Evolutionary conservation across 2,113 vertebrate genomes (phyloP).

Genomic region (Rana temporaria): DNA sequence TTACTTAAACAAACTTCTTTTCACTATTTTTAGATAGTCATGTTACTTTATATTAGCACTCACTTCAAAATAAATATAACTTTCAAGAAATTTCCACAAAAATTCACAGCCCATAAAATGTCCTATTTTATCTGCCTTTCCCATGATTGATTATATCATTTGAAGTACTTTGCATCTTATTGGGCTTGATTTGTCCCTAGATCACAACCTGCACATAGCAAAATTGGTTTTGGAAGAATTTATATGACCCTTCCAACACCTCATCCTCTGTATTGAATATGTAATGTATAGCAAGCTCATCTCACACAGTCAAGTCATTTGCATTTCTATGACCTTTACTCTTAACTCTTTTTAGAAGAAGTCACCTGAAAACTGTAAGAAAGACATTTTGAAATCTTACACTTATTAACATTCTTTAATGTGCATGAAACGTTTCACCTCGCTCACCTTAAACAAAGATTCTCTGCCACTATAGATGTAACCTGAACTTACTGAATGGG

Average conservation of each 20-base stretch:
- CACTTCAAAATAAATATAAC: conserved; percentile 8
- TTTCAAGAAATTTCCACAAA: conserved; percentile 26
- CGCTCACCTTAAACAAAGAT: conserved; percentile 38
- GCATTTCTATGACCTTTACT: conserved; percentile 51
- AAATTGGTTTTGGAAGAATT: conserved; percentile 44
- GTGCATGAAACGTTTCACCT: conserved; percentile 20
- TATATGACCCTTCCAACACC: conserved; percentile 52
- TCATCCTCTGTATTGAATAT: conserved; percentile 31
- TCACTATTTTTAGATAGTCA: not conserved
- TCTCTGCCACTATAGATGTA: conserved; percentile 10
- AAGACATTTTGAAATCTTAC: conserved; percentile 40
- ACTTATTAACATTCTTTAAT: conserved; percentile 44
- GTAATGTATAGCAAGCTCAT: conserved; percentile 43
- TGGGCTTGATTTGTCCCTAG: conserved; percentile 49
- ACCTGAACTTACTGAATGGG: conserved; percentile 15
- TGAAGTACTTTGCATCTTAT: conserved; percentile 38
- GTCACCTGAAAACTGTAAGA: conserved; percentile 45
- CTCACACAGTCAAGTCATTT: conserved; percentile 30
- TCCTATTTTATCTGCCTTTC: conserved; percentile 17
- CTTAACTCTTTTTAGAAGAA: conserved; percentile 35
- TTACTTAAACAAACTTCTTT: not conserved
- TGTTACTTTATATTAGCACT: not conserved
- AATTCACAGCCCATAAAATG: conserved; percentile 18
- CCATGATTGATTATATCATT: conserved; percentile 43
- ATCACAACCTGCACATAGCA: conserved; percentile 40